Evolutionary conservation across 53 echinoderm and acorn worm species (phyloP).

Genomic region (Patiria pectinifera): DNA sequence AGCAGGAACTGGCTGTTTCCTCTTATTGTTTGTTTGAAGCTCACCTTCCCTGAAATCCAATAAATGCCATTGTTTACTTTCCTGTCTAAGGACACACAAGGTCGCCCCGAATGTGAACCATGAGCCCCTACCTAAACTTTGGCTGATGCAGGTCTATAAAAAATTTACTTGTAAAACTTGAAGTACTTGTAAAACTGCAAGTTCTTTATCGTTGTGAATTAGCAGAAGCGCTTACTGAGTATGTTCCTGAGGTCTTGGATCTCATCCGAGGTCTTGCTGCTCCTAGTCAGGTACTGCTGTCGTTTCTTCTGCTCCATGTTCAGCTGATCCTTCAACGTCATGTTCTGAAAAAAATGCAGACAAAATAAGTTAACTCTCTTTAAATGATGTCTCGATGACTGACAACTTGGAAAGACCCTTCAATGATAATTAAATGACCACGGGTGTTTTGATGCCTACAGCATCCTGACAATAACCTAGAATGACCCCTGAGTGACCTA

Average conservation of each 20-base stretch:
- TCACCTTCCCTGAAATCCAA: no score
- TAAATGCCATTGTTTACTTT: no score
- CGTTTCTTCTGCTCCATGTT: conserved; percentile 86
- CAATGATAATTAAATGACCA: not conserved
- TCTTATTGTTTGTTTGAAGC: no score
- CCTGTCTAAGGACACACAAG: no score
- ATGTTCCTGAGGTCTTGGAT: conserved; percentile 93
- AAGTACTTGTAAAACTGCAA: no score
- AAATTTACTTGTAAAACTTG: no score
- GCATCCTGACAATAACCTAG: not conserved
- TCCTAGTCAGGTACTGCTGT: conserved; percentile 91
- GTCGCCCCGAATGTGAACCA: no score
- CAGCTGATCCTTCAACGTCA: conserved; percentile 84
- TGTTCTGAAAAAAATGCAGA: conserved; percentile 49
- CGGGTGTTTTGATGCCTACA: not conserved
- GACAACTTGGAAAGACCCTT: not conserved
- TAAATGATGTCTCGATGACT: not conserved
- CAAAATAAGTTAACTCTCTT: not conserved
- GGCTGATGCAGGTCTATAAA: no score
- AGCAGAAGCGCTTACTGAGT: conserved; percentile 75
- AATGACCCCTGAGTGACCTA: conserved; percentile 8
- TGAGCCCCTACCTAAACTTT: no score
- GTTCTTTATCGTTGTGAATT: not conserved
- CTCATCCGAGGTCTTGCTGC: conserved; percentile 91
- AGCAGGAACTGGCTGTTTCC: no score